A percentile compares a stretch with the other conserved stretches of the same genome.
Conservation (phyloP, 2,797 vertebrate species). For the Oreortyx pictus region DNA sequence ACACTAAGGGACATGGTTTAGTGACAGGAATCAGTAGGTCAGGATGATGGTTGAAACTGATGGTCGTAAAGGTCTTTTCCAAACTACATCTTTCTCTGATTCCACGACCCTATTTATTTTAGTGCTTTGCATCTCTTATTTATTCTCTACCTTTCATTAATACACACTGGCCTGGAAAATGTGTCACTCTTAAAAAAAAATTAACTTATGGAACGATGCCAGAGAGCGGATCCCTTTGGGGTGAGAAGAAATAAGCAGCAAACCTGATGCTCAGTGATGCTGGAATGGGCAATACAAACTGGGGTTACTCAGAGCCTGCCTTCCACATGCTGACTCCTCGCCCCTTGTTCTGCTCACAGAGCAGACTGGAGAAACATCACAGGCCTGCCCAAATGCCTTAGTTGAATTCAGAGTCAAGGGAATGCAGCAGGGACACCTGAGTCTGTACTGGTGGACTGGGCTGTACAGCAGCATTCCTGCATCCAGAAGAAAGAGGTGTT, state of each 20-base stretch:
- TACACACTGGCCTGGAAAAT: background rate
- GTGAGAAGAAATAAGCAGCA: background rate
- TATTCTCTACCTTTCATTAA: background rate
- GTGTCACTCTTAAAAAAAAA: background rate
- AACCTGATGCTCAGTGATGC: background rate
- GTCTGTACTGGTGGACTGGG: background rate
- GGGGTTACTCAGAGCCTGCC: background rate
- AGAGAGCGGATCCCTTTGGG: background rate
- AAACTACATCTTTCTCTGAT: too few species aligned
- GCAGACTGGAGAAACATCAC: background rate
- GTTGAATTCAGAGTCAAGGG: background rate
- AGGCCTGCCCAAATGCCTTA: background rate
- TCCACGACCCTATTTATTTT: background rate
- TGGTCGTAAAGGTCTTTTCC: too few species aligned
- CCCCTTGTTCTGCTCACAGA: background rate
- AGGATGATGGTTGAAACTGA: too few species aligned
- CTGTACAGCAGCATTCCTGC: fast-evolving
- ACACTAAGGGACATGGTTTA: too few species aligned
- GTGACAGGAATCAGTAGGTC: too few species aligned
- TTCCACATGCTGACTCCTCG: background rate
- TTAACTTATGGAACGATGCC: background rate
- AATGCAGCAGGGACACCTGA: background rate
- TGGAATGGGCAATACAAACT: background rate
- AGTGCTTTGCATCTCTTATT: background rate
- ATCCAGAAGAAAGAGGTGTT: background rate